phyloP scores from a whole-genome alignment of 2,797 vertebrate genomes.

The Megalops cyprinoides region DNA sequence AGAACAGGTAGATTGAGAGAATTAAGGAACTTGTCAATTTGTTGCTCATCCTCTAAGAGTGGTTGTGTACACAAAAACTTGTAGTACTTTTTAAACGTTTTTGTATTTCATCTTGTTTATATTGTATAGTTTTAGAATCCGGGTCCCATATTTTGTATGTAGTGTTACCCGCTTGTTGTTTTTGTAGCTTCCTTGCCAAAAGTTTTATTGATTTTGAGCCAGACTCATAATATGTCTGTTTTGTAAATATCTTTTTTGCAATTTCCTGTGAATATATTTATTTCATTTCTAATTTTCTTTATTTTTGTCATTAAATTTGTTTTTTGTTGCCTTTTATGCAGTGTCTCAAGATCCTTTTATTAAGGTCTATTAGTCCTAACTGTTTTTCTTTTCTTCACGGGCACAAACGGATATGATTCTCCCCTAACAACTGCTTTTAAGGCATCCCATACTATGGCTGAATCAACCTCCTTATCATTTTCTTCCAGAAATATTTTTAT shows the following conservation, averaged over 20 bases:
- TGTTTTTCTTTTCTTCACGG: not conserved
- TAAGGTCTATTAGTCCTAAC: not conserved
- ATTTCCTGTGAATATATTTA: not conserved
- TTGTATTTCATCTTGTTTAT: conserved; percentile 1
- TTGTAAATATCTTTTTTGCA: not conserved
- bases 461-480: not conserved
- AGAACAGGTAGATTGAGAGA: too few species aligned
- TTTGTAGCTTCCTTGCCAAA: not conserved
- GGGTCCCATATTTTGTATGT: conserved; percentile 26
- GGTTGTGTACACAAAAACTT: not conserved
- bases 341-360: not conserved
- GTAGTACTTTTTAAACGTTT: too few species aligned
- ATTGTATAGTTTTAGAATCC: not conserved
- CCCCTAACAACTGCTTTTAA: not conserved
- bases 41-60: too few species aligned
- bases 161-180: conserved; percentile 15
- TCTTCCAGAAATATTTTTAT: not conserved
- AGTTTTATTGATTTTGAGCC: too few species aligned
- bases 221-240: conserved; percentile 10
- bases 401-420: not conserved
- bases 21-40: too few species aligned
- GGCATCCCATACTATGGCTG: conserved; percentile 9
- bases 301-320: not conserved
- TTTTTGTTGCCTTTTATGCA: not conserved
- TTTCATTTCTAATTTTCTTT: not conserved